These are phyloP conservation scores for Tragelaphus imberbis DNA, from an alignment of 2,113 vertebrate species.

Conservation along the genomic window DNA sequence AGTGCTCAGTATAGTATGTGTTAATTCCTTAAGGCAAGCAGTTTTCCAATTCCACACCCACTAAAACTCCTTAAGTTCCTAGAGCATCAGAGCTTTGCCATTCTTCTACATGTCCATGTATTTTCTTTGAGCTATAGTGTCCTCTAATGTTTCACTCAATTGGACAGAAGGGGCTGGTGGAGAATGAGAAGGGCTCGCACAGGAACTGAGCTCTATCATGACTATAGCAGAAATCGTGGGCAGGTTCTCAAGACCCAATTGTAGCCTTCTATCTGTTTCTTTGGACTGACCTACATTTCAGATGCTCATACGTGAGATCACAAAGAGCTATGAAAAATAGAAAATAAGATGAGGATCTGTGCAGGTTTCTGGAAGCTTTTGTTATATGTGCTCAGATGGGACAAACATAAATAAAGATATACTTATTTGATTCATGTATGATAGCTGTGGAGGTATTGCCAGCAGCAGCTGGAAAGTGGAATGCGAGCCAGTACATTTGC, in stretches of 20 bases:
- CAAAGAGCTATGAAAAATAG: slow-evolving; percentile 16
- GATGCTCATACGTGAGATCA: not conserved
- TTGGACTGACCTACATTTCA: not conserved
- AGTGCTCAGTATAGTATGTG: not conserved
- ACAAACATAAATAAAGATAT: slow-evolving; percentile 26
- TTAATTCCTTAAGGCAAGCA: not conserved
- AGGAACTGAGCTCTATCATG: not conserved
- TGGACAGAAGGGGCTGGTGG: not conserved
- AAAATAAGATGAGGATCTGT: slow-evolving; percentile 14
- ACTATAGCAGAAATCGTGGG: not conserved
- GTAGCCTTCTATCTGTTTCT: not conserved
- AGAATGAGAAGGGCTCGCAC: not conserved
- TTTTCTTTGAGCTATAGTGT: not conserved
- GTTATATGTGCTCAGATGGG: not conserved
- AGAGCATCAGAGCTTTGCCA: not conserved
- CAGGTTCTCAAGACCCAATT: not conserved
- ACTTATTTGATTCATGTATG: not conserved
- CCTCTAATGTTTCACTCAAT: not conserved
- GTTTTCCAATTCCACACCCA: not conserved
- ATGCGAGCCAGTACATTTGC: not conserved
- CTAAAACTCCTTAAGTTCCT: not conserved
- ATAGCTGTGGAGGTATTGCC: not conserved
- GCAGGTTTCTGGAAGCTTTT: slow-evolving; percentile 18
- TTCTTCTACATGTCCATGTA: not conserved
- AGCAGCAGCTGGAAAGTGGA: slow-evolving; percentile 27